Percentiles rank a stretch among this genome's conserved stretches.
Evolutionary conservation across 2,888 invertebrate species (phyloP).

Genomic region (Tortricodes alternella): DNA sequence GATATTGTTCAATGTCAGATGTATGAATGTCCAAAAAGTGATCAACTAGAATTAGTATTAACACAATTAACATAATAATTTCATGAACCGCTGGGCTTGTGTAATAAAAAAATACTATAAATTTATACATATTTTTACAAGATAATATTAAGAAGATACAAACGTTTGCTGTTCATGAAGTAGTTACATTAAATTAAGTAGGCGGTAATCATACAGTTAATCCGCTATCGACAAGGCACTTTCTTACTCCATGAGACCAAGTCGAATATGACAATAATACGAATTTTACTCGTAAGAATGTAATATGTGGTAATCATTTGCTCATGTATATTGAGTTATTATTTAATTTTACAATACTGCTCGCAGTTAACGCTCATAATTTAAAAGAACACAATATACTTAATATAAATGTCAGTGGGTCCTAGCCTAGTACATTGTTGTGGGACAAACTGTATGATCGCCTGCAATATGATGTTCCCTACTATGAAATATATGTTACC

Average conservation of each 20-base stretch:
- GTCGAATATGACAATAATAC: constrained; percentile 22
- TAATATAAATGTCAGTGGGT: constrained; percentile 4
- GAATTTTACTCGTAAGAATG: constrained; percentile 17
- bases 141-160: background rate
- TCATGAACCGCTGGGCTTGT: constrained; percentile 66
- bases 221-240: constrained; percentile 43
- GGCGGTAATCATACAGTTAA: constrained; percentile 54
- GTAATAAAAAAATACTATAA: background rate
- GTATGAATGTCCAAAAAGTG: constrained; percentile 78
- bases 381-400: background rate
- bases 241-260: constrained; percentile 11
- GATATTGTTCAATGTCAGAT: constrained; percentile 75
- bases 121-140: constrained; percentile 3
- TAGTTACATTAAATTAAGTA: constrained; percentile 51
- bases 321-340: background rate
- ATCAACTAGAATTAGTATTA: constrained; percentile 75
- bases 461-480: constrained; percentile 30
- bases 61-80: constrained; percentile 72
- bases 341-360: constrained; percentile 1
- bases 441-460: constrained; percentile 55
- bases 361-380: constrained; percentile 1
- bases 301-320: constrained; percentile 10
- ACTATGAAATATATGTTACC: constrained; percentile 45
- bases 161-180: constrained; percentile 68
- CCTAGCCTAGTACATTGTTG: constrained; percentile 39